A percentile compares a stretch with the other conserved stretches of the same genome.
phyloP scores from a whole-genome alignment of 2,113 vertebrate genomes.

The Nothocercus julius region DNA sequence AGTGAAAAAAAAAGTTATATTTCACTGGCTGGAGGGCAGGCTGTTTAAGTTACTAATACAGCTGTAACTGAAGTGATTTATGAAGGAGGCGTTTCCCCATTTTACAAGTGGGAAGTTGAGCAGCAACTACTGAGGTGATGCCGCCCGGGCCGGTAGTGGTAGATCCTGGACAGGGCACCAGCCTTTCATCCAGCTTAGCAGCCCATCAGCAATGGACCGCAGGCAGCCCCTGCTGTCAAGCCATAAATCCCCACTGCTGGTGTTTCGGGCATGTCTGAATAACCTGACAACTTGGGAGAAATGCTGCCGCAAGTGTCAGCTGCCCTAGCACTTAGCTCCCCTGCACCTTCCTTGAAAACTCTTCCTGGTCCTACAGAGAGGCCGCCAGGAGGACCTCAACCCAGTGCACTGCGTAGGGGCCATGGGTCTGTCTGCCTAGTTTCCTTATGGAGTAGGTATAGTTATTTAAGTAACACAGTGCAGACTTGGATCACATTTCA shows the following conservation, averaged over 20 bases:
- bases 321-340: background rate
- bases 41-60: background rate
- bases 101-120: background rate
- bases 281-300: background rate
- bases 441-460: background rate
- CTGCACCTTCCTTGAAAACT: background rate
- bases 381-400: background rate
- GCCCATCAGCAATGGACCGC: background rate
- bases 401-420: background rate
- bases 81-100: background rate
- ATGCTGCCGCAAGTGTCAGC: background rate
- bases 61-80: background rate
- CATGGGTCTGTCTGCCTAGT: background rate
- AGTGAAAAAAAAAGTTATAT: background rate
- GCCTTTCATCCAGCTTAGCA: background rate
- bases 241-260: background rate
- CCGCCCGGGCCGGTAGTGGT: background rate
- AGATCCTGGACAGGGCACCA: background rate
- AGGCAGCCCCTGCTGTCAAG: too few relatives aligned
- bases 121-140: background rate
- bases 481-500: background rate
- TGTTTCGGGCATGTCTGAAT: background rate
- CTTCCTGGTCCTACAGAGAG: background rate
- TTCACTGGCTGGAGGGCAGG: background rate
- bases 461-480: background rate